Conservation (phyloP, 2,113 vertebrate species). For the Cynopterus brachyotis region DNA sequence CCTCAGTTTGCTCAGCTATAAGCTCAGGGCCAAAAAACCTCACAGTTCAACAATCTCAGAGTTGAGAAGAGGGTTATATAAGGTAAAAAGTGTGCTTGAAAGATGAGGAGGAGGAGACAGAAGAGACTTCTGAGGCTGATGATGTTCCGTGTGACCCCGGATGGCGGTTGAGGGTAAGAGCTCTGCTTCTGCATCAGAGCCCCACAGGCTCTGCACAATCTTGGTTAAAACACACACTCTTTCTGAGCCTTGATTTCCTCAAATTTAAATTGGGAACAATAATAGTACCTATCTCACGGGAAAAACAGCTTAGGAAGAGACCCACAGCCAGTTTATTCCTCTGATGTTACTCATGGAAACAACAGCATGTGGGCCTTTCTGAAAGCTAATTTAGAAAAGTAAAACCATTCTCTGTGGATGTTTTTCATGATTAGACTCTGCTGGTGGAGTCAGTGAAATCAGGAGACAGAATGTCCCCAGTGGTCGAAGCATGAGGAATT, state of each 20-base stretch:
- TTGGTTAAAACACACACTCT: not conserved
- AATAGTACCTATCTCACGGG: not conserved
- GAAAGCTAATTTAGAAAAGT: not conserved
- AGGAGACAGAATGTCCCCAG: not conserved
- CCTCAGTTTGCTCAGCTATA: not conserved
- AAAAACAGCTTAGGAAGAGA: not conserved
- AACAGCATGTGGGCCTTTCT: not conserved
- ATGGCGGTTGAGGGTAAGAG: not conserved
- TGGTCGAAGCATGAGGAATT: not conserved
- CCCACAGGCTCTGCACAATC: not conserved
- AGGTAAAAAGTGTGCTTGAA: not conserved
- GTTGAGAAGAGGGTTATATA: not conserved
- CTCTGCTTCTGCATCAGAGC: not conserved
- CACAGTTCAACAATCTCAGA: not conserved
- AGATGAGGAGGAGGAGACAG: not conserved
- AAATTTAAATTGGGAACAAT: not conserved
- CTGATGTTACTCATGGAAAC: not conserved
- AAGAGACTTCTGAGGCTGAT: not conserved
- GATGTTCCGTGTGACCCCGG: not conserved
- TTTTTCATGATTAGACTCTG: not conserved
- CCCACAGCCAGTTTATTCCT: not conserved
- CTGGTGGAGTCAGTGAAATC: not conserved
- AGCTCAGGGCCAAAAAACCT: not conserved
- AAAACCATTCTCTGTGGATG: not conserved
- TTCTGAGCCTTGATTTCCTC: not conserved